Evolutionary conservation across 1,140 invertebrate species (phyloP), one percentile per base, ranked within the genome.

Genomic region (Drosophila takahashii): DNA sequence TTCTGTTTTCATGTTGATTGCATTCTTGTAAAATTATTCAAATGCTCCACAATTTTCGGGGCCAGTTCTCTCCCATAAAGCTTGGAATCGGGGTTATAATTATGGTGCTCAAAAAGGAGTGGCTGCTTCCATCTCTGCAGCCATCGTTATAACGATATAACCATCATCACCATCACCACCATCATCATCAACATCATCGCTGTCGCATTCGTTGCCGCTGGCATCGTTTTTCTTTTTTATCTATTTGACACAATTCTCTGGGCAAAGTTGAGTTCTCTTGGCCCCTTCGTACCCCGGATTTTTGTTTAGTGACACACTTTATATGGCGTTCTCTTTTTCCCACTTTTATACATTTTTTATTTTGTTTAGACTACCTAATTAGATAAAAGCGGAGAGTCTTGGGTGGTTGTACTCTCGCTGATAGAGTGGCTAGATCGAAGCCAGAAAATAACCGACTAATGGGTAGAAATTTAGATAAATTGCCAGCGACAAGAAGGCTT

Each of bases 281-380:
- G 36, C 66, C 57, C 36, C 44, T 44, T 15, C 1, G 8, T 50
- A 2, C 36, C 50, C 53, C 26, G 70, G 81, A 87, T 81, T 89
- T 89, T 60, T 89, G 79, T 87, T 87, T 89, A 89, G 83, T 87
- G 83, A 87, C 83, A 87, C 83, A 89, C 75, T 87, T 87, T 87
- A 86, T 77, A 79, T 81, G 78, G 77, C 83, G 77, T 67, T 83
- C 75, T 50, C 45, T 58, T 18, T 27, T 22, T 18, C n/a, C 26
- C 15, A 13, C 50, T 34, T 50, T 61, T 36, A 26, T 32, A 9
- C 6, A 7, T 29, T 27, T 66, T 37, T 57, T 50, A 56, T 67
- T 27, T 37, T 39, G 61, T 83, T 81, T 84, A 77, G 84, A 84
- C 84, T 87, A 80, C 80, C 84, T 84, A 87, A 87, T 87, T 87